Percentiles rank a stretch among this genome's conserved stretches.
phyloP scores from a whole-genome alignment of 2,888 invertebrate species.

The Allolobophora icterica region DNA sequence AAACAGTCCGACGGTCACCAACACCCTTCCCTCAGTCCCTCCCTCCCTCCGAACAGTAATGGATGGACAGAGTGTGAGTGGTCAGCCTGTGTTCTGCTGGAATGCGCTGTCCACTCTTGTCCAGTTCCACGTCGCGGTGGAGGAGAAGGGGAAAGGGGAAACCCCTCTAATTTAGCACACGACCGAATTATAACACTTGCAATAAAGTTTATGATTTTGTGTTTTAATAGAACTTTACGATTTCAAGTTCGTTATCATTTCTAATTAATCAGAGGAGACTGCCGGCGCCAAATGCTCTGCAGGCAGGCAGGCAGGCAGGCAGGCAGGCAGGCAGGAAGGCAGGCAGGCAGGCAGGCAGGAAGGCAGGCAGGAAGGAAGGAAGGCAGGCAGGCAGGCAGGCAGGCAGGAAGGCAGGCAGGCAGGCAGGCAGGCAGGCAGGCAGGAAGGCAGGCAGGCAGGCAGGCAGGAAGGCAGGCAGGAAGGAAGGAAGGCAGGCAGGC shows the following conservation, averaged over 20 bases:
- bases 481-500: no score
- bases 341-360: not conserved
- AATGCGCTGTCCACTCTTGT: not conserved
- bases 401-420: not conserved
- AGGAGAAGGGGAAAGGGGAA: not conserved
- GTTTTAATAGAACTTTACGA: not conserved
- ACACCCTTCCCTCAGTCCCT: not conserved
- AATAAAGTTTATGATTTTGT: constrained; percentile 15
- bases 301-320: not conserved
- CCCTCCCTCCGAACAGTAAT: not conserved
- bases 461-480: no score
- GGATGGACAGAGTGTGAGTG: not conserved
- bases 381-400: not conserved
- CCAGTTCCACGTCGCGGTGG: not conserved
- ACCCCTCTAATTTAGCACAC: not conserved
- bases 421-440: no score
- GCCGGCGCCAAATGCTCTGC: no score
- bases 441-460: no score
- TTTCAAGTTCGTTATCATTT: not conserved
- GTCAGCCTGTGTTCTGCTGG: not conserved
- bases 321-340: not conserved
- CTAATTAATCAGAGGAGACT: not conserved
- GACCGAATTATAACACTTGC: constrained; percentile 20
- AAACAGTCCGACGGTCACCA: not conserved
- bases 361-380: not conserved